Conservation (phyloP, 2,888 invertebrate species). For the Idaea dimidiata region DNA sequence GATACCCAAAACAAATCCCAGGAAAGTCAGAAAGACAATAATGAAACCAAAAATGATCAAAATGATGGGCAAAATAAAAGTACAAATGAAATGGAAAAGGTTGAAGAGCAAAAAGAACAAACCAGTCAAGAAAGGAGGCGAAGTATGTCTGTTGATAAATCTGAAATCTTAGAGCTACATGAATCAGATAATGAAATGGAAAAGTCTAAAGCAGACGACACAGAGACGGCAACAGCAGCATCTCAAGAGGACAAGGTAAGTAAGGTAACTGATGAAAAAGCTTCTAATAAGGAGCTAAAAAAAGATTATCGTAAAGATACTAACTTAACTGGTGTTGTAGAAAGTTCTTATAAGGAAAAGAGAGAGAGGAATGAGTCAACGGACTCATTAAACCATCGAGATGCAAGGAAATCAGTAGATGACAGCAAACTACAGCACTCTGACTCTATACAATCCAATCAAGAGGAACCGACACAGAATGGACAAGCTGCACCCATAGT, state of each 20-base stretch:
- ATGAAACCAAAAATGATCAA: conserved; percentile 9
- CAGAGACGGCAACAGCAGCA: conserved; percentile 30
- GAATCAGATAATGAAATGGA: conserved; percentile 53
- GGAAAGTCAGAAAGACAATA: conserved; percentile 18
- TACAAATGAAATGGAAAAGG: conserved; percentile 18
- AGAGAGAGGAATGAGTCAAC: conserved; percentile 37
- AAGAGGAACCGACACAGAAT: conserved; percentile 52
- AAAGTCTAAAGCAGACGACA: conserved; percentile 40
- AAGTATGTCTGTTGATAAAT: conserved; percentile 57
- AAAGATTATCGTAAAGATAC: conserved; percentile 47
- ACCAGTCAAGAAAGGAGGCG: conserved; percentile 34
- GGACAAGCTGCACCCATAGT: conserved; percentile 54
- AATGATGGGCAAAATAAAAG: conserved; percentile 6
- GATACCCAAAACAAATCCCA: conserved; percentile 8
- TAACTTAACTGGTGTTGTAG: conserved; percentile 73
- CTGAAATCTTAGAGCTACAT: conserved; percentile 65
- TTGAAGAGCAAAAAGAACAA: conserved; percentile 25
- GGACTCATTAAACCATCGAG: conserved; percentile 35
- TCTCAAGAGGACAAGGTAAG: conserved; percentile 62
- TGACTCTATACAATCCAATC: conserved; percentile 43
- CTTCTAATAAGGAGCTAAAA: conserved; percentile 48
- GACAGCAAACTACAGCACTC: conserved; percentile 31
- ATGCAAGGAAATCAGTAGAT: conserved; percentile 26
- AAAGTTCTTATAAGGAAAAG: conserved; percentile 45
- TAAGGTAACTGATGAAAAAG: conserved; percentile 56